These are phyloP conservation scores for Cliona cf. orientalis DNA, from an alignment of 37 sponge, comb jelly and placozoan genomes.

Conservation along the genomic window DNA sequence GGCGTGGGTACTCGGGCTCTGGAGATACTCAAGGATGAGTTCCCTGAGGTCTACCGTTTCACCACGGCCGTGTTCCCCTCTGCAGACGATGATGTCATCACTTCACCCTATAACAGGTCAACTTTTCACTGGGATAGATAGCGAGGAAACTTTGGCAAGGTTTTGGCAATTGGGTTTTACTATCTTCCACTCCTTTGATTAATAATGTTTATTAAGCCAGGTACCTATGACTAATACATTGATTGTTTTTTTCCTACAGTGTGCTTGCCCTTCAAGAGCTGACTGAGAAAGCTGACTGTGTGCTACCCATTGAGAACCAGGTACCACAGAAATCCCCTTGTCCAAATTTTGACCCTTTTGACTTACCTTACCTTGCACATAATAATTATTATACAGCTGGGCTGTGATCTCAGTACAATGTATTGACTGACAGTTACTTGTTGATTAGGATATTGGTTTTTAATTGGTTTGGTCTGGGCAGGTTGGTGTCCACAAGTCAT, in stretches of 20 bases:
- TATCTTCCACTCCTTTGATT: not conserved
- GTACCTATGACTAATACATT: not conserved
- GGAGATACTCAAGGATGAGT: slow-evolving; percentile 85
- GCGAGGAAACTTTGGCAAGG: no score
- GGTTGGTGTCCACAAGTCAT: no score
- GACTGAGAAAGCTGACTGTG: slow-evolving; percentile 96
- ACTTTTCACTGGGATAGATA: not conserved
- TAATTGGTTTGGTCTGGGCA: no score
- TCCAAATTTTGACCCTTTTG: not conserved
- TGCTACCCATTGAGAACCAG: slow-evolving; percentile 97
- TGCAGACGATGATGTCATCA: slow-evolving; percentile 98
- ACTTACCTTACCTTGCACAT: not conserved
- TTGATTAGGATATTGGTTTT: no score
- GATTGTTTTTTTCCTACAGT: slow-evolving; percentile 42
- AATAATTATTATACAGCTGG: not conserved
- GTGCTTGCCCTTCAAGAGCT: slow-evolving; percentile 88
- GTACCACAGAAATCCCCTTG: slow-evolving; percentile 40
- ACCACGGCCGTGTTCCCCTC: slow-evolving; percentile 92
- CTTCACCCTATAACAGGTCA: slow-evolving; percentile 98
- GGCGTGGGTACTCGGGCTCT: slow-evolving; percentile 91
- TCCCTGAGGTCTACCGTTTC: slow-evolving; percentile 91
- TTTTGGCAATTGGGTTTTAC: not conserved
- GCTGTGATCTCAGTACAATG: no score
- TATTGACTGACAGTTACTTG: no score
- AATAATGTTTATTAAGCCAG: not conserved